These are phyloP conservation scores for Porites rus DNA, from an alignment of 92 coral and sea anemone species.

Conservation along the genomic window DNA sequence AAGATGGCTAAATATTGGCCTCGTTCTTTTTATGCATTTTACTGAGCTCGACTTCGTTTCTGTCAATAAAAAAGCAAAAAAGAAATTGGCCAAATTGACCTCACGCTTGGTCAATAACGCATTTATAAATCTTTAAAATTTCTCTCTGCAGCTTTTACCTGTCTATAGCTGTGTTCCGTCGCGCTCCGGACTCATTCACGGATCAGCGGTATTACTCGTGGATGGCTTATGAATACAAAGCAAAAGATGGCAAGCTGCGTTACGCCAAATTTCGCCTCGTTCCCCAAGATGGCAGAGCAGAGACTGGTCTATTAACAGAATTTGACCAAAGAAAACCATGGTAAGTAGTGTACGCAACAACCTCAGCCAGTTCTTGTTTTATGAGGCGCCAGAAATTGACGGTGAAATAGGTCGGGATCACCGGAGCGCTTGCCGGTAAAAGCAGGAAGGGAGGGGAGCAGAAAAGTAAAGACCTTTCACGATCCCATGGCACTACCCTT, in stretches of 20 bases:
- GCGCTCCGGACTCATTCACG: constrained; percentile 71
- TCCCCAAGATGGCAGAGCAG: constrained; percentile 71
- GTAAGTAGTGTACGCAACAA: constrained; percentile 36
- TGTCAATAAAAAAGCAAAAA: no score
- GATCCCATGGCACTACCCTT: no score
- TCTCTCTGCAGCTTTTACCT: constrained; percentile 23
- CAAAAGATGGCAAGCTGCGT: constrained; percentile 71
- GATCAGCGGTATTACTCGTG: constrained; percentile 80
- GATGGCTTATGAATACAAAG: constrained; percentile 71
- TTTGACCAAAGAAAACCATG: constrained; percentile 79
- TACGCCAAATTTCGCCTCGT: constrained; percentile 79
- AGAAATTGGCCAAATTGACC: no score
- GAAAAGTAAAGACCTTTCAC: no score
- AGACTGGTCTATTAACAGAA: constrained; percentile 77
- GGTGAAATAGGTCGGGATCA: no score
- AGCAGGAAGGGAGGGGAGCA: no score
- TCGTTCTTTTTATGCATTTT: no score
- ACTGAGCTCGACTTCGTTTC: no score
- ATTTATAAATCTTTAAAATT: neutral
- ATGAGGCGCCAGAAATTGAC: no score
- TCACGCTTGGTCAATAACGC: neutral
- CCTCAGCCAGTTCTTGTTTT: no score
- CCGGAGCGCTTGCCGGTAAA: no score
- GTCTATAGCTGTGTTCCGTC: constrained; percentile 56
- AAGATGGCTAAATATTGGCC: no score